Base-by-base conservation (phyloP, 1,140 invertebrate species). In the Apis dorsata region DNA sequence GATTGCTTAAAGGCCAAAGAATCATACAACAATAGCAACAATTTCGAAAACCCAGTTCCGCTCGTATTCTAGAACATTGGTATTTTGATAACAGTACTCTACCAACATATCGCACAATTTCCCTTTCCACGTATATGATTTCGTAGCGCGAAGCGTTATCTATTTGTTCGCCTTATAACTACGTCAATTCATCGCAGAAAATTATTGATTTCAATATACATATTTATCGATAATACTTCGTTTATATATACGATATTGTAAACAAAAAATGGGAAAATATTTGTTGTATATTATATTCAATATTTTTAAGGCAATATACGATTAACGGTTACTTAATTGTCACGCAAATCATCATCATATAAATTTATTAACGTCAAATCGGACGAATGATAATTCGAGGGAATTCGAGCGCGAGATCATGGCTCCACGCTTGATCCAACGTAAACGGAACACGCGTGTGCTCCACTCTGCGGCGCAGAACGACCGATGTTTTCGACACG, bases 401-500 rank as follows among this genome's bases (percentile, higher is more conserved):
- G 59, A 76, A 76, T 34, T 65, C 75, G 17, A 8, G 19, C n/a
- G n/a, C 19, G 44, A 28, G 21, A 66, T 55, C 21, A 55, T 8
- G 51, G 11, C 24, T n/a, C 13, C 24, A 34, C 17, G 57, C 57
- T 68, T 4, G 55, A 12, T 59, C 55, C 44, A 44, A 44, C 34
- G 57, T 49, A 17, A 57, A 62, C 28, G 44, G 53, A 66, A 4
- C 13, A 51, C 57, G n/a, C 69, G 49, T n/a, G 60, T 7, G 62
- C 11, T 10, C 17, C 24, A 24, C 44, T 53, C 19, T 19, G 53
- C 62, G 79, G 49, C 57, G 65, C 51, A 84, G 78, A 66, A 68
- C 79, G 66, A 49, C 82, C 55, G 63, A 85, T 88, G 86, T 87
- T 87, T 87, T 87, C 75, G 77, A 88, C 80, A 74, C 68, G 84